These are phyloP conservation scores for Trachythela sp. DNA, from an alignment of 64 coral and sea anemone genomes.

Conservation along the genomic window DNA sequence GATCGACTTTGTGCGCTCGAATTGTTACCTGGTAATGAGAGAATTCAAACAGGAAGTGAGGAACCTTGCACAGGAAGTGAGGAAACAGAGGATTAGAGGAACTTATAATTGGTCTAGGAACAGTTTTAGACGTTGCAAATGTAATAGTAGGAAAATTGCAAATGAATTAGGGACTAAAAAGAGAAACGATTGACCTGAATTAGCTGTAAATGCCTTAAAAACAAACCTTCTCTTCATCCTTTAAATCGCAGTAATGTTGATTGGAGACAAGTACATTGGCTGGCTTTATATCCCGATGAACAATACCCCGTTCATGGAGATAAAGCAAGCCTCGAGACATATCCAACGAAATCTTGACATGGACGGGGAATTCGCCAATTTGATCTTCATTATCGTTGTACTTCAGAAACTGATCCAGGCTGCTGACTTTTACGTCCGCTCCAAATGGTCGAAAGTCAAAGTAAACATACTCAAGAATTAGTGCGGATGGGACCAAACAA, in stretches of 20 bases:
- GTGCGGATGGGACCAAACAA: background rate
- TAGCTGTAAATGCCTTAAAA: too few relatives aligned
- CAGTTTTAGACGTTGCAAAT: too few relatives aligned
- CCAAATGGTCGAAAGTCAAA: background rate
- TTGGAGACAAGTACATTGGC: background rate
- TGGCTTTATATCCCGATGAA: slow-evolving; percentile 8
- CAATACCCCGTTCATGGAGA: background rate
- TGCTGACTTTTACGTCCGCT: background rate
- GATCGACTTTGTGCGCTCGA: too few relatives aligned
- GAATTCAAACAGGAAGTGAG: too few relatives aligned
- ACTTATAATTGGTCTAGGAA: too few relatives aligned
- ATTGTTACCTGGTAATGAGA: too few relatives aligned
- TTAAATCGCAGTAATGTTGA: background rate
- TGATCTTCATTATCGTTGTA: background rate
- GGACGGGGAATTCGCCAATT: background rate
- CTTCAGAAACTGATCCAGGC: background rate
- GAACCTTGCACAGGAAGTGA: too few relatives aligned
- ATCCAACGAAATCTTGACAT: background rate
- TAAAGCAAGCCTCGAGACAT: background rate
- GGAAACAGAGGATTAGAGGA: too few relatives aligned
- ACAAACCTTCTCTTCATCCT: too few relatives aligned
- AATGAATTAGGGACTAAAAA: too few relatives aligned
- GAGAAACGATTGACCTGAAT: too few relatives aligned
- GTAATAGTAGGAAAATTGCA: too few relatives aligned
- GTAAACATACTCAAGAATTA: background rate